Evolutionary conservation across 2,888 invertebrate genomes (phyloP).

Genomic region (Xylota sylvarum): DNA sequence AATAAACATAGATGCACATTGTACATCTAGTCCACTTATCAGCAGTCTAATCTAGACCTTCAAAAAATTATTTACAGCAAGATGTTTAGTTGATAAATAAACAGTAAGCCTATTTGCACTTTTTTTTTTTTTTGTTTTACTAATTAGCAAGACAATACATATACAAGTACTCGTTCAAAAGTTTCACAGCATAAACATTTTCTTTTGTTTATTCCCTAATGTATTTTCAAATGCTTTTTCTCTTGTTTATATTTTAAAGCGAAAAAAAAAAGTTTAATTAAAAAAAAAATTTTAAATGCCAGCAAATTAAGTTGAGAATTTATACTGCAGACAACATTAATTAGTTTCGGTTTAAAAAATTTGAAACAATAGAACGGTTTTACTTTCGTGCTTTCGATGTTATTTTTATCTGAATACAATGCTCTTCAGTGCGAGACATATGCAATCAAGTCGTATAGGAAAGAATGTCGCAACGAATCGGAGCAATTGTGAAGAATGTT

Average conservation of each 20-base stretch:
- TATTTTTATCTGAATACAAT: constrained; percentile 14
- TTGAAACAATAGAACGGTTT: constrained; percentile 23
- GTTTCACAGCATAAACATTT: not conserved
- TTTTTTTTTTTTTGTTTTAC: not conserved
- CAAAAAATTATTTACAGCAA: not conserved
- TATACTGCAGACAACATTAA: constrained; percentile 1
- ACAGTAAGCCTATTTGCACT: not conserved
- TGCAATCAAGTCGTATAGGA: not conserved
- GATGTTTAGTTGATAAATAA: not conserved
- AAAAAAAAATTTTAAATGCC: constrained; percentile 1
- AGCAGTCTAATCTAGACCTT: not conserved
- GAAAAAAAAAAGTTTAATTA: not conserved
- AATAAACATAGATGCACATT: not conserved
- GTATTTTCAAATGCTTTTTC: not conserved
- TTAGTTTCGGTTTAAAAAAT: constrained; percentile 24
- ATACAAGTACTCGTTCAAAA: not conserved
- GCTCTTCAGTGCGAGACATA: not conserved
- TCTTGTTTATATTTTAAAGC: not conserved
- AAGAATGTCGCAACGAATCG: not conserved
- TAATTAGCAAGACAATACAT: not conserved
- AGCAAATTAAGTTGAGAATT: constrained; percentile 25
- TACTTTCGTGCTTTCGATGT: not conserved
- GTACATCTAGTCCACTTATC: not conserved
- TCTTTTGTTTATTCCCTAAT: not conserved
- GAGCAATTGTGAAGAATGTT: not conserved